Conservation (phyloP, 2,113 vertebrate genomes). For the Datnioides undecimradiatus region DNA sequence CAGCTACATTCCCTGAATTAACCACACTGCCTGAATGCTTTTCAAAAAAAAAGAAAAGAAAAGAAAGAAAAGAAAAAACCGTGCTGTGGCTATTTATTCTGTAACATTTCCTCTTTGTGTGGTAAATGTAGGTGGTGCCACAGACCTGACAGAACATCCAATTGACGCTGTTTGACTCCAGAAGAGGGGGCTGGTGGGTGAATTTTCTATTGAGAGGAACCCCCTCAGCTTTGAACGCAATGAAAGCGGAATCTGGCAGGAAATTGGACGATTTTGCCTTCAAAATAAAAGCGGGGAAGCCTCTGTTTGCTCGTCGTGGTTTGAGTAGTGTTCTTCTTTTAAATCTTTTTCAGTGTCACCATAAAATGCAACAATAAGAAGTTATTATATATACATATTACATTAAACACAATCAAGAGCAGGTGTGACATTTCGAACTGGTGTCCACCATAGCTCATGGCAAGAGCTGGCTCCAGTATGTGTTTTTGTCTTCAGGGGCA, state of each 20-base stretch:
- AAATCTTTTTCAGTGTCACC: background rate
- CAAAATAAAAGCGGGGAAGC: slow-evolving; percentile 70
- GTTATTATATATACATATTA: background rate
- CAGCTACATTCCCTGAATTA: background rate
- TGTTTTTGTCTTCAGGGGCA: background rate
- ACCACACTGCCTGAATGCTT: background rate
- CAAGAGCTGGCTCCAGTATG: background rate
- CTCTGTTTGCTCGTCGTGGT: background rate
- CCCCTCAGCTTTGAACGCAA: slow-evolving; percentile 70
- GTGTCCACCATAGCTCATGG: no score
- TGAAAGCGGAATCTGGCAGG: slow-evolving; percentile 50
- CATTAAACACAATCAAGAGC: background rate
- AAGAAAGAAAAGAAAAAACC: no score
- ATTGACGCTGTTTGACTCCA: slow-evolving; percentile 80
- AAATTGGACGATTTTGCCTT: slow-evolving; percentile 54
- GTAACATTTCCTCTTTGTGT: slow-evolving; percentile 16
- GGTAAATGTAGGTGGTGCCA: slow-evolving; percentile 37
- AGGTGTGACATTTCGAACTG: background rate
- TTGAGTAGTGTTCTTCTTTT: background rate
- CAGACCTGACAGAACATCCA: slow-evolving; percentile 39
- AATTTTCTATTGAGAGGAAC: slow-evolving; percentile 84
- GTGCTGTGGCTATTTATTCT: slow-evolving; percentile 5
- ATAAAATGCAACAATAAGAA: background rate
- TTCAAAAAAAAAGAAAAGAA: no score
- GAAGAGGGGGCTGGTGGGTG: slow-evolving; percentile 84